Conservation (phyloP, 92 coral and sea anemone species). For the Hydrozoanthus gracilis region DNA sequence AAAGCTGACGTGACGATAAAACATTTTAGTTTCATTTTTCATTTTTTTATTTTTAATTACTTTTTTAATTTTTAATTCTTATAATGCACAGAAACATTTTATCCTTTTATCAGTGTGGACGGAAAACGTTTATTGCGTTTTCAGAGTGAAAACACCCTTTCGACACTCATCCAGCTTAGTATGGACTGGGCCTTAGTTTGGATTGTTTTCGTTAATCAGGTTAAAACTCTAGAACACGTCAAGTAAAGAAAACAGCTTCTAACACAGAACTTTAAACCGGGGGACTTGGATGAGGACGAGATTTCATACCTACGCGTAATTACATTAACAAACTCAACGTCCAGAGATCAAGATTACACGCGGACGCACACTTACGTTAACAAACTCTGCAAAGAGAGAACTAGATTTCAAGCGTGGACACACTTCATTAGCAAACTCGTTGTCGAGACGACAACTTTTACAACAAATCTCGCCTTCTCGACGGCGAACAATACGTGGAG, state of each 20-base stretch:
- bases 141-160: neutral
- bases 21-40: slow-evolving; percentile 5
- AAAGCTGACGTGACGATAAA: slow-evolving; percentile 1
- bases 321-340: neutral
- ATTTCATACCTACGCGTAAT: neutral
- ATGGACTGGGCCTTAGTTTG: slow-evolving; percentile 1
- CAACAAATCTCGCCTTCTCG: slow-evolving; percentile 10
- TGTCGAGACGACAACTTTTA: neutral
- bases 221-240: neutral
- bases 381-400: neutral
- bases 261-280: slow-evolving; percentile 7
- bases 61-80: neutral
- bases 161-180: slow-evolving; percentile 10
- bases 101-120: slow-evolving; percentile 3
- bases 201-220: neutral
- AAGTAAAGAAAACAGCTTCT: slow-evolving; percentile 6
- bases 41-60: neutral
- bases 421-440: slow-evolving; percentile 8
- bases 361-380: neutral
- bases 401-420: neutral
- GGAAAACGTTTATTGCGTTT: neutral
- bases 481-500: slow-evolving; percentile 10
- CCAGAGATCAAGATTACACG: neutral
- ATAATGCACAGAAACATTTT: slow-evolving; percentile 6
- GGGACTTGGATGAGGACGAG: slow-evolving; percentile 11